Percentiles rank a stretch among this genome's conserved stretches.
phyloP scores from a whole-genome alignment of 2,113 vertebrate genomes.

The Lepidothrix coronata region DNA sequence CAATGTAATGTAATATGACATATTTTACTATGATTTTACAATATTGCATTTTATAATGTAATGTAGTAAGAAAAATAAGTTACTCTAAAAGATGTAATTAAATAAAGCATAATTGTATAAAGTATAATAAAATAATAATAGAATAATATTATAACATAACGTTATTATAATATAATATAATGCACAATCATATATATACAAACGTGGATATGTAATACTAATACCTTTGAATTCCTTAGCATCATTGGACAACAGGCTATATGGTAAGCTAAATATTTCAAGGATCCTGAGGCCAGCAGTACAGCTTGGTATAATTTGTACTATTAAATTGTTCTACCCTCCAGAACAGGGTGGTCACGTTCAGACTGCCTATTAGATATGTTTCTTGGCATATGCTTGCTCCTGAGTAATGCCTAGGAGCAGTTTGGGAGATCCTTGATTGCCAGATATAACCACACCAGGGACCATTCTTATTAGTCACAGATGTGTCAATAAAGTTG shows the following conservation, averaged over 20 bases:
- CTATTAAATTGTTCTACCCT: background rate
- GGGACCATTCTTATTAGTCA: background rate
- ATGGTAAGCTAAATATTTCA: background rate
- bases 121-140: background rate
- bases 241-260: background rate
- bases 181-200: too few relatives aligned
- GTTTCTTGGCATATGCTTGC: background rate
- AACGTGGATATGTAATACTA: background rate
- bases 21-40: background rate
- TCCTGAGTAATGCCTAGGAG: background rate
- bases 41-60: background rate
- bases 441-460: background rate
- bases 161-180: background rate
- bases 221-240: background rate
- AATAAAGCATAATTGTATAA: background rate
- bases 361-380: background rate
- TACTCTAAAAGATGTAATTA: background rate
- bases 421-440: background rate
- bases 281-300: background rate
- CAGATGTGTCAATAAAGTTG: background rate
- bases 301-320: background rate
- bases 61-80: background rate
- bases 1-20: background rate
- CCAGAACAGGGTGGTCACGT: background rate
- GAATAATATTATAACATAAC: background rate